Evolutionary conservation across 2,888 invertebrate species (phyloP), one percentile per base, ranked within the genome.

Genomic region (Aleiodes testaceus): DNA sequence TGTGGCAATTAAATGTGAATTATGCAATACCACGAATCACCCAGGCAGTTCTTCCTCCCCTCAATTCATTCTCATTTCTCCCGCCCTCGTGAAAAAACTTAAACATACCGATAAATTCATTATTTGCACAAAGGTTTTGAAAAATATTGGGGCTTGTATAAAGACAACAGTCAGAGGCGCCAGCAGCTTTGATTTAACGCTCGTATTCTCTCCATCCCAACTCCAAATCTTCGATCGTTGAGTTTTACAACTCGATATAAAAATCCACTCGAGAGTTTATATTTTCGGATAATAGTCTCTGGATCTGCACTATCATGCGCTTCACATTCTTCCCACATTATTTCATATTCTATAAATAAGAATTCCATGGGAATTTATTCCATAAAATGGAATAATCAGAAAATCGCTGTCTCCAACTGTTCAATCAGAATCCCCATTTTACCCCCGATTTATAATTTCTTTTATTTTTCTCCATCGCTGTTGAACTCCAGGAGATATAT

Each of bases 1-100:
- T 47, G 45, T 63, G 63, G 63, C 63, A 63, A 63, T 63, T 63
- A 63, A 47, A 44, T 22, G 22, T 44, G 45, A 63, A 47, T 63
- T 63, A 63, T 63, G 45, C 45, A 63, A 22, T 20, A 20, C 22
- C 47, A 63, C 44, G 12, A 63, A 63, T 63, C 45, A 20, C 45
- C 11, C 36, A 20, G 26, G 30, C 55, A 12, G 26, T 11, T 12
- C 16, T 42, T 3, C 36, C 16, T 42, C 9, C 36, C 36, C 16
- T 49, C 6, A 26, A 26, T 2, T 26, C 5, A 26, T 11, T 5
- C 59, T 20, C 26, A 53, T 14, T 6, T 55, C n/a, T 30, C 16
- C 14, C 42, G 4, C 45, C 42, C 16, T 16, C 20, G 9, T n/a
- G 44, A 12, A 2, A 16, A 16, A 16, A 16, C 7, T 47, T 47